These are phyloP conservation scores for Pipa parva DNA, from an alignment of 2,113 vertebrate species.

Conservation along the genomic window DNA sequence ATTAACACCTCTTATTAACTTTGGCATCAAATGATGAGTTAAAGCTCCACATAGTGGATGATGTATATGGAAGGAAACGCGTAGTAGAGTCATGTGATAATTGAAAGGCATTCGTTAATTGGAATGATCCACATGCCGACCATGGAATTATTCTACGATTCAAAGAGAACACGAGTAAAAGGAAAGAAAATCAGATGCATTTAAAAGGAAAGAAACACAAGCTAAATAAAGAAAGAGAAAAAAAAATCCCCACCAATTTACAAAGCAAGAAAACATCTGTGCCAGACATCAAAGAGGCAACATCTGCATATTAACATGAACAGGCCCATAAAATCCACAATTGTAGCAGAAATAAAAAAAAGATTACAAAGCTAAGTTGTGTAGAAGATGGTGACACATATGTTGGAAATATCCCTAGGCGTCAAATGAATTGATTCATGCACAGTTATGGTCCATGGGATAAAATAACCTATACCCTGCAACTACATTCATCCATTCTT, in stretches of 20 bases:
- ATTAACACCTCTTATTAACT: too few species aligned
- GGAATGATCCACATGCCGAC: too few species aligned
- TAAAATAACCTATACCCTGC: constrained; percentile 32
- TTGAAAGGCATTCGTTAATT: too few species aligned
- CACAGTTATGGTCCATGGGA: not conserved
- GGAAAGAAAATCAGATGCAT: too few species aligned
- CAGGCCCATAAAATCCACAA: not conserved
- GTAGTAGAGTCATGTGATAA: too few species aligned
- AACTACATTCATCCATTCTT: constrained; percentile 5
- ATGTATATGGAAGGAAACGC: too few species aligned
- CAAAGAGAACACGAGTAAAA: too few species aligned
- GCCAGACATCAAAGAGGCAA: constrained; percentile 6
- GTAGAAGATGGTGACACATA: not conserved
- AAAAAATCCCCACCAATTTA: not conserved
- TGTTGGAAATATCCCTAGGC: constrained; percentile 8
- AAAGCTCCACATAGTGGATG: too few species aligned
- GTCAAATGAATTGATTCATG: constrained; percentile 21
- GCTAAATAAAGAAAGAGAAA: too few species aligned
- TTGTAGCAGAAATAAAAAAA: not conserved
- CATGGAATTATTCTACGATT: too few species aligned
- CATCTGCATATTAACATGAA: not conserved
- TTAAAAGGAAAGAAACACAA: too few species aligned
- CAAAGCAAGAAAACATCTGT: not conserved
- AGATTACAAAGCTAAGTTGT: not conserved
- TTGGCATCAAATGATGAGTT: too few species aligned